phyloP scores from a whole-genome alignment of 2,797 vertebrate genomes.

The Lithobates sylvaticus region DNA sequence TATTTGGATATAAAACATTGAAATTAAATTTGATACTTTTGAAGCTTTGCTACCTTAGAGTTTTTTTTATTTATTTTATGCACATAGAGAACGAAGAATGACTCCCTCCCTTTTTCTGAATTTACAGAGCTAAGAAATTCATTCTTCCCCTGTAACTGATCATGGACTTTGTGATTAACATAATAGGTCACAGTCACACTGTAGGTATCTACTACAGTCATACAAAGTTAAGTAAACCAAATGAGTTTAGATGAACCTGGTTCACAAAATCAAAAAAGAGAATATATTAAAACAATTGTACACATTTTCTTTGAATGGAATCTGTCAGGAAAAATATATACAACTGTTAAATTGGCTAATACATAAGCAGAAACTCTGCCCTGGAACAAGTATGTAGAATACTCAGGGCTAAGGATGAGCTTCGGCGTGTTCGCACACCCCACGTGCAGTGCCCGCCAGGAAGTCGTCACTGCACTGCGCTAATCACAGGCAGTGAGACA shows the following conservation, averaged over 20 bases:
- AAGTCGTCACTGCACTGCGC: too few relatives aligned
- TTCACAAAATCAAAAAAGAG: neutral
- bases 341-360: neutral
- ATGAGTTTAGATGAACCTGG: neutral
- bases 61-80: neutral
- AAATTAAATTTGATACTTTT: neutral
- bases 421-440: too few relatives aligned
- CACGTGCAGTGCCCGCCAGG: too few relatives aligned
- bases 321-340: neutral
- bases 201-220: neutral
- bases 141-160: neutral
- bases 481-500: too few relatives aligned
- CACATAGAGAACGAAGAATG: neutral
- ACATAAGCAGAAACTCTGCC: neutral
- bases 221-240: neutral
- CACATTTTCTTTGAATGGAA: neutral
- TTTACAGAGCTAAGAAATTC: too few relatives aligned
- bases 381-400: neutral
- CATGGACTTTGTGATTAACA: neutral
- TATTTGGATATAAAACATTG: constrained; percentile 20
- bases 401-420: too few relatives aligned
- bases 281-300: neutral
- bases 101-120: too few relatives aligned
- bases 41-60: neutral
- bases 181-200: neutral